A percentile compares a stretch with the other conserved stretches of the same genome.
These are phyloP conservation scores for Baronia brevicornis DNA, from an alignment of 2,888 invertebrate species.

Conservation along the genomic window DNA sequence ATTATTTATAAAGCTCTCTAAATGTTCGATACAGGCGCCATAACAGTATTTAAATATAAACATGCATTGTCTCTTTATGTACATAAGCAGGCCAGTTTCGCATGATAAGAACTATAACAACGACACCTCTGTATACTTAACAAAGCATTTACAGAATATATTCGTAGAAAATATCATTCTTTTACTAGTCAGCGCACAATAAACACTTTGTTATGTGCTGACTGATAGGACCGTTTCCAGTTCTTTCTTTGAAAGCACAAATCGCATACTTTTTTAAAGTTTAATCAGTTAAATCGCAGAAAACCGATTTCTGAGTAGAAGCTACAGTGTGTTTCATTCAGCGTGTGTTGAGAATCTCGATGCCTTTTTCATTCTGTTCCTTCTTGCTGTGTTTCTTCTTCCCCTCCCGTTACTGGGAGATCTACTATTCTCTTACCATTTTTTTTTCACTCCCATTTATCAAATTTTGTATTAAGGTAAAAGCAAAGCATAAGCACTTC, in stretches of 20 bases:
- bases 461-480: no score
- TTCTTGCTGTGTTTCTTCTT: no score
- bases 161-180: constrained; percentile 52
- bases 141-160: constrained; percentile 40
- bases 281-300: no score
- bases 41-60: neutral
- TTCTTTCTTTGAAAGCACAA: constrained; percentile 7
- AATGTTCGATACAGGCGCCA: neutral
- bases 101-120: constrained; percentile 21
- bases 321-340: no score
- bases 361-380: no score
- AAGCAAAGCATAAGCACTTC: no score
- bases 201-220: constrained; percentile 31
- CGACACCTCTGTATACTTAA: constrained; percentile 26
- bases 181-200: constrained; percentile 41
- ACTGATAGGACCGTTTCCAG: constrained; percentile 14
- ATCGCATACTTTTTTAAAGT: neutral
- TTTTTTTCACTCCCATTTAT: no score
- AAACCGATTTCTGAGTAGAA: no score
- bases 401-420: no score
- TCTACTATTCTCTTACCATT: no score
- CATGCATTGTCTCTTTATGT: constrained; percentile 3
- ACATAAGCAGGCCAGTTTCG: constrained; percentile 25
- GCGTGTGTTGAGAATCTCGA: no score
- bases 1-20: constrained; percentile 2